Conservation (phyloP, 2,888 invertebrate genomes). For the Dryococelus australis region DNA sequence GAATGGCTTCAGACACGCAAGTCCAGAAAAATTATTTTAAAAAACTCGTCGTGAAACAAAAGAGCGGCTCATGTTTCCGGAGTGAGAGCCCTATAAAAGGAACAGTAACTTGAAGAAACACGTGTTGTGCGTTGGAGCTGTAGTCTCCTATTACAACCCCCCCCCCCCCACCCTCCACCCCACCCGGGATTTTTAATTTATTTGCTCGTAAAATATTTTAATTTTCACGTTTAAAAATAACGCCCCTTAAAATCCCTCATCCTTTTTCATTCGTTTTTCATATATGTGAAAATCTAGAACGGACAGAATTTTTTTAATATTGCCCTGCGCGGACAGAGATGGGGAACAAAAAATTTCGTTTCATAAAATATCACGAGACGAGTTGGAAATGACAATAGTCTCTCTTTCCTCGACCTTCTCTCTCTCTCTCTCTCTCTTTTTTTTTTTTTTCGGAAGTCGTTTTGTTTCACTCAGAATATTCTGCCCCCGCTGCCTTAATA, state of each 20-base stretch:
- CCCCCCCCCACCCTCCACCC: too few relatives aligned
- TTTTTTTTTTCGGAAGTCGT: background rate
- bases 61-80: background rate
- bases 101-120: background rate
- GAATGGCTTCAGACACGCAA: too few relatives aligned
- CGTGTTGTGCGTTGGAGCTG: background rate
- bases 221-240: background rate
- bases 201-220: conserved; percentile 1
- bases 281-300: background rate
- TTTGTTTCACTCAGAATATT: background rate
- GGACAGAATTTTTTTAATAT: conserved; percentile 6
- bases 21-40: too few relatives aligned
- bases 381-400: background rate
- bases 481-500: background rate
- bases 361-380: background rate
- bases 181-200: background rate
- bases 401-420: background rate
- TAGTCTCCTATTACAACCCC: background rate
- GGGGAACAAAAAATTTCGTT: background rate
- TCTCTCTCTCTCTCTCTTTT: too few relatives aligned
- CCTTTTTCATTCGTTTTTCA: background rate
- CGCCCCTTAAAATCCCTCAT: background rate
- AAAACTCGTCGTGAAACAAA: too few relatives aligned
- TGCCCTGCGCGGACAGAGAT: background rate
- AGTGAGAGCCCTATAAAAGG: background rate